Conservation (phyloP, 2,888 invertebrate species). For the Volucella bombylans region DNA sequence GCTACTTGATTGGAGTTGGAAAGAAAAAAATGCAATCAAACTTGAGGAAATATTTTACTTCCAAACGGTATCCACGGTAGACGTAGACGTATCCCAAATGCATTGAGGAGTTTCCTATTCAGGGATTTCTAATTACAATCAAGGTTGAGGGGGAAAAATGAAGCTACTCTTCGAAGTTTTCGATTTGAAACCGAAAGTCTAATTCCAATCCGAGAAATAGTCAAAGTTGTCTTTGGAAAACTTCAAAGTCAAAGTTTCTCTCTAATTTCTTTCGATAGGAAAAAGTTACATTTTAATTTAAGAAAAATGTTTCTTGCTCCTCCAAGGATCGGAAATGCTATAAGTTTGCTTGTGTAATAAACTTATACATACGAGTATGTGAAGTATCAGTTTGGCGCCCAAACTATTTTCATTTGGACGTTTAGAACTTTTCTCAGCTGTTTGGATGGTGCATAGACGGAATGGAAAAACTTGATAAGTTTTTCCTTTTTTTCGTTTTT, state of each 20-base stretch:
- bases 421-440: no score
- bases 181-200: constrained; percentile 45
- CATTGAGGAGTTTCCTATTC: constrained; percentile 28
- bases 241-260: constrained; percentile 11
- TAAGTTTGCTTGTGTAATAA: no score
- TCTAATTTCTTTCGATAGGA: neutral
- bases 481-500: no score
- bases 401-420: no score
- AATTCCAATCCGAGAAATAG: constrained; percentile 37
- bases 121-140: constrained; percentile 47
- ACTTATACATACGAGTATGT: no score
- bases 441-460: no score
- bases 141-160: constrained; percentile 18
- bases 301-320: neutral
- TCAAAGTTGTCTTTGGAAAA: constrained; percentile 43
- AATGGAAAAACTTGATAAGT: no score
- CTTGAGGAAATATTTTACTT: constrained; percentile 3
- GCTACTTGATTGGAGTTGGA: no score
- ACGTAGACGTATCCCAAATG: constrained; percentile 12
- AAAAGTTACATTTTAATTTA: constrained; percentile 51
- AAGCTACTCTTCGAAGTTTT: constrained; percentile 26
- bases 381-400: no score
- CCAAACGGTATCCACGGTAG: constrained; percentile 1
- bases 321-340: no score
- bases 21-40: constrained; percentile 30